Percentiles rank a stretch among this genome's conserved stretches.
These are phyloP conservation scores for Lepidurus couesii DNA, from an alignment of 1,140 invertebrate species.

Conservation along the genomic window DNA sequence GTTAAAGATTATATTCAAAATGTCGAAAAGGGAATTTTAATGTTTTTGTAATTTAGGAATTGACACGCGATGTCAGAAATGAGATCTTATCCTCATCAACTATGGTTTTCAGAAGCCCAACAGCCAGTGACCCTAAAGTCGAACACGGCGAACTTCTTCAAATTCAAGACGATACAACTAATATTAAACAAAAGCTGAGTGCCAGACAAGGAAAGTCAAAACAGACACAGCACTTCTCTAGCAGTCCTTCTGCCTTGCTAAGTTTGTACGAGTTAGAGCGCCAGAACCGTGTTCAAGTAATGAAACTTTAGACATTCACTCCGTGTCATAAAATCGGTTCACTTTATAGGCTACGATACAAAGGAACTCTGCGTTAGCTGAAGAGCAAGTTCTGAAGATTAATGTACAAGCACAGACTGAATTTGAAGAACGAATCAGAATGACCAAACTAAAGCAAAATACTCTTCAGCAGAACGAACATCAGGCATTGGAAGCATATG, in stretches of 20 bases:
- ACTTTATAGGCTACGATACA: background rate
- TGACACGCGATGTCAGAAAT: background rate
- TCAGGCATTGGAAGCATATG: constrained; percentile 21
- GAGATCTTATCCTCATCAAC: background rate
- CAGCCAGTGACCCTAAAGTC: background rate
- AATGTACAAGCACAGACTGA: background rate
- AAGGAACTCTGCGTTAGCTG: background rate
- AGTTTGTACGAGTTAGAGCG: background rate
- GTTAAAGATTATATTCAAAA: background rate
- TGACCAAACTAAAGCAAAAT: background rate
- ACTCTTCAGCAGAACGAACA: background rate
- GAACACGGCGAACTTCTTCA: background rate
- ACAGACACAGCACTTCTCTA: background rate
- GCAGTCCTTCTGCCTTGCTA: background rate
- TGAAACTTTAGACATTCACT: background rate
- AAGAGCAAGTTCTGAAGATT: background rate
- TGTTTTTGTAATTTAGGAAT: background rate
- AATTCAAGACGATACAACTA: background rate
- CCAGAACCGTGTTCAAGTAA: background rate
- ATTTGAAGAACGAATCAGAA: background rate
- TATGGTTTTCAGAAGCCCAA: background rate
- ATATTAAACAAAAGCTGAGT: background rate
- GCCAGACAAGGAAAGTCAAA: background rate
- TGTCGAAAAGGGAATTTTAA: background rate
- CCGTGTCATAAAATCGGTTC: background rate